Conservation (phyloP, 2,797 vertebrate species). For the Lepilemur septentrionalis region DNA sequence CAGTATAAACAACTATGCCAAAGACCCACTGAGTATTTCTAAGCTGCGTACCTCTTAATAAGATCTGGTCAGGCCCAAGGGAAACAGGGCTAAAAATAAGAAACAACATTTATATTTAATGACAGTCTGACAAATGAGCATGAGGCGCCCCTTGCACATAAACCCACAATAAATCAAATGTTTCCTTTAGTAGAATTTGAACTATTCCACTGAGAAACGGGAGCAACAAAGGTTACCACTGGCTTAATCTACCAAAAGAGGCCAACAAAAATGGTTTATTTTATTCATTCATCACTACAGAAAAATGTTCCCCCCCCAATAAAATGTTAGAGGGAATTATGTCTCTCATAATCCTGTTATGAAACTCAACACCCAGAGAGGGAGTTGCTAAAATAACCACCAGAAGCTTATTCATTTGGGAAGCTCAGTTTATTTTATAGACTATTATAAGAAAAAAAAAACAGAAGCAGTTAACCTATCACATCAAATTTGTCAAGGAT, state of each 20-base stretch:
- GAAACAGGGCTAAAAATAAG: slow-evolving; percentile 90
- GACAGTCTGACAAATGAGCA: background rate
- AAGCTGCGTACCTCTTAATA: slow-evolving; percentile 95
- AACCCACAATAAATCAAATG: background rate
- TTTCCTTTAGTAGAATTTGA: slow-evolving; percentile 6
- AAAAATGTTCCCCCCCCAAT: background rate
- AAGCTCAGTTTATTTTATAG: slow-evolving; percentile 33
- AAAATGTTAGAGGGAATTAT: background rate
- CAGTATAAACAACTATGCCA: slow-evolving; percentile 96
- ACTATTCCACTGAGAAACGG: background rate
- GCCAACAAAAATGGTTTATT: background rate
- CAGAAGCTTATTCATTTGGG: background rate
- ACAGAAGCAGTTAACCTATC: background rate
- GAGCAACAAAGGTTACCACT: background rate
- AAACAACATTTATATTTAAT: slow-evolving; percentile 62
- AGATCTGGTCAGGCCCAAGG: slow-evolving; percentile 96
- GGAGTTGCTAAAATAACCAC: background rate
- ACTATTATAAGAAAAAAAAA: background rate
- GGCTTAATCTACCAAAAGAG: background rate
- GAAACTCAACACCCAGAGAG: background rate
- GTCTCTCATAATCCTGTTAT: background rate
- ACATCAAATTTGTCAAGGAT: background rate
- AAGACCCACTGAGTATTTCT: slow-evolving; percentile 98
- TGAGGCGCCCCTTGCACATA: slow-evolving; percentile 17
- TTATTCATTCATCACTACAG: background rate